Base-by-base conservation (phyloP, 1,140 invertebrate species). In the Paraescarpia echinospica region DNA sequence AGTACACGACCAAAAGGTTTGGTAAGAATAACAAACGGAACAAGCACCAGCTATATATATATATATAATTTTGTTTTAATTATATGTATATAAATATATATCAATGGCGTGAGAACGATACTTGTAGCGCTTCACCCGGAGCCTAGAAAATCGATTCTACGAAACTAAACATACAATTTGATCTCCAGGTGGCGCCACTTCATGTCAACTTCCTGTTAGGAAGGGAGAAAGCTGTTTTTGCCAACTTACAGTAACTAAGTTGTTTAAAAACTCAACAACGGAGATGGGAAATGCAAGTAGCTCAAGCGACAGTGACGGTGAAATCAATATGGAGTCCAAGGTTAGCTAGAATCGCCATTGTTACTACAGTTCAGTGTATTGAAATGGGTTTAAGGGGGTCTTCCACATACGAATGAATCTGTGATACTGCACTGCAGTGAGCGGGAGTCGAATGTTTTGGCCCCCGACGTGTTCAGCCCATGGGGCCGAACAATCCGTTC, bases 231-330 rank as follows among this genome's bases (percentile, higher is more conserved):
- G 59, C 59, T 77, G 59, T 77, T 77, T 77, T 77, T 77, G 59
- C 59, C 27, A 77, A 77, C 59, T 77, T 77, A 18, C 59, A 77
- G 59, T 77, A 14, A 18, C 59, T 77, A 77, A 77, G 59, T 77
- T 77, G 59, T 27, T 27, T 31, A 77, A 77, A 77, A 77, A 77
- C 59, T 77, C 8, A 77, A 77, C 27, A 77, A 27, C 22, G 12
- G 59, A 35, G 6, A 94, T 94, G 94, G 94, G 94, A 22, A 94
- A 94, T 92, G 93, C 92, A 51, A 77, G 93, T 31, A 94, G 93
- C 89, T 93, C 92, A 59, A 94, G 93, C 91, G 94, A 94, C 89
- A 94, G 92, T 91, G 94, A 94, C 92, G 94, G 93, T 51, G 94
- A 94, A 89, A 89, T 90, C 35, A 92, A 92, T 27, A 91, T 91